phyloP scores from a whole-genome alignment of 1,140 invertebrate genomes.

The Nylanderia fulva region DNA sequence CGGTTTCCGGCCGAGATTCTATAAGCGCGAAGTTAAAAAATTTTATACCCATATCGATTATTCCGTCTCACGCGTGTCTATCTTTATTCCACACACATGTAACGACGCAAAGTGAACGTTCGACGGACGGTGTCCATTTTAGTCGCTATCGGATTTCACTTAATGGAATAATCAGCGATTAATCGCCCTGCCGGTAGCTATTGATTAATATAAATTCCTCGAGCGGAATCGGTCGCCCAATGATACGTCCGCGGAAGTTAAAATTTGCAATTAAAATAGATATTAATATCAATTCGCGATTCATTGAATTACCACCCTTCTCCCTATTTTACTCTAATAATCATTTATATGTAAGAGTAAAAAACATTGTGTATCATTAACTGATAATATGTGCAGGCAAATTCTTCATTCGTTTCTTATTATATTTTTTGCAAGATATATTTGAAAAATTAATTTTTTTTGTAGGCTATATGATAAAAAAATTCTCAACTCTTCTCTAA shows the following conservation, averaged over 20 bases:
- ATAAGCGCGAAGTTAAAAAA: constrained; percentile 29
- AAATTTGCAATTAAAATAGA: constrained; percentile 40
- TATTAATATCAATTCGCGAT: constrained; percentile 7
- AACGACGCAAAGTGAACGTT: constrained; percentile 32
- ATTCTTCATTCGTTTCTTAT: background rate
- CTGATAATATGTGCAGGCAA: background rate
- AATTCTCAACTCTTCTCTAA: background rate
- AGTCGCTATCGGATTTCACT: constrained; percentile 59
- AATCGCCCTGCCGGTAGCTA: constrained; percentile 45
- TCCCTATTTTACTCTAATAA: background rate
- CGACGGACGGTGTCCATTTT: constrained; percentile 50
- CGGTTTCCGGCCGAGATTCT: background rate
- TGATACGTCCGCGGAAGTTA: constrained; percentile 12
- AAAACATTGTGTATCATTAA: background rate
- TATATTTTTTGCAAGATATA: background rate
- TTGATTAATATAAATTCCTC: constrained; percentile 60
- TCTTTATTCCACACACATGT: constrained; percentile 25
- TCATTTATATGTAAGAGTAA: background rate
- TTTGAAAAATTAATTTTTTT: background rate
- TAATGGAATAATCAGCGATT: constrained; percentile 59
- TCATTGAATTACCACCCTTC: constrained; percentile 8
- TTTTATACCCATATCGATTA: constrained; percentile 41
- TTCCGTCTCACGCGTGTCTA: constrained; percentile 18
- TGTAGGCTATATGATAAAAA: background rate
- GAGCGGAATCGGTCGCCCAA: background rate